Evolutionary conservation across 2,797 vertebrate species (phyloP).

Genomic region (Xiphophorus birchmanni): DNA sequence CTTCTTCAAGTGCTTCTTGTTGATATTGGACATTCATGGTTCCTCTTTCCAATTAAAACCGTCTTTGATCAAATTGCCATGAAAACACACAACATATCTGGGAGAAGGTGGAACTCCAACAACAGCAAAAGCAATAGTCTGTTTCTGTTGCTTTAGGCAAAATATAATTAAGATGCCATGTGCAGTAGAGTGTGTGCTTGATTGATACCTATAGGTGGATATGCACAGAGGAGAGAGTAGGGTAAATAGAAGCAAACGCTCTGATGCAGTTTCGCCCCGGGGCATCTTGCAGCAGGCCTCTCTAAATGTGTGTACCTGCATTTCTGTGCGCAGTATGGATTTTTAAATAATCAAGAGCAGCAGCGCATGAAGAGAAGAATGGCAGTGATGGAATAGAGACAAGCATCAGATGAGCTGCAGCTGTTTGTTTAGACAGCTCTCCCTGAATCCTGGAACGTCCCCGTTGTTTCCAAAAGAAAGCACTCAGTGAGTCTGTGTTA

Average conservation of each 20-base stretch:
- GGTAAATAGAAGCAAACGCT: conserved; percentile 20
- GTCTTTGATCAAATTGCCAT: conserved; percentile 27
- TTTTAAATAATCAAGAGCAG: conserved; percentile 20
- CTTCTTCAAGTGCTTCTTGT: conserved; percentile 1
- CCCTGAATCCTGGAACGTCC: conserved; percentile 38
- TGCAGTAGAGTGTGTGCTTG: conserved; percentile 42
- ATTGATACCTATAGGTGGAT: conserved; percentile 52
- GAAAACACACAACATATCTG: conserved; percentile 25
- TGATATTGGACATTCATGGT: not conserved
- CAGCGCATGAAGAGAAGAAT: conserved; percentile 8
- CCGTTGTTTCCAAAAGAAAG: conserved; percentile 20
- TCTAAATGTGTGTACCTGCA: conserved; percentile 7
- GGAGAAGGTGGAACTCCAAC: conserved; percentile 24
- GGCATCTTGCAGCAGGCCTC: conserved; percentile 15
- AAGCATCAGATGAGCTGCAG: conserved; percentile 39
- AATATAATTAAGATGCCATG: conserved; percentile 65
- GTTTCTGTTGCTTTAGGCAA: conserved; percentile 49
- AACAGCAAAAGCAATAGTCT: conserved; percentile 39
- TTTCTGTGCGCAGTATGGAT: conserved; percentile 16
- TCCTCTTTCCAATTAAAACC: conserved; percentile 23
- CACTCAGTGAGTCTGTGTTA: conserved; percentile 23
- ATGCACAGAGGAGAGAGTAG: conserved; percentile 15
- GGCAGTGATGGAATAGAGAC: conserved; percentile 28
- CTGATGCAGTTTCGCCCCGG: conserved; percentile 33
- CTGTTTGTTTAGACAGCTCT: conserved; percentile 58